Percentiles rank a stretch among this genome's conserved stretches.
phyloP scores from a whole-genome alignment of 1,140 invertebrate species.

The Drosophila nigromelanica region DNA sequence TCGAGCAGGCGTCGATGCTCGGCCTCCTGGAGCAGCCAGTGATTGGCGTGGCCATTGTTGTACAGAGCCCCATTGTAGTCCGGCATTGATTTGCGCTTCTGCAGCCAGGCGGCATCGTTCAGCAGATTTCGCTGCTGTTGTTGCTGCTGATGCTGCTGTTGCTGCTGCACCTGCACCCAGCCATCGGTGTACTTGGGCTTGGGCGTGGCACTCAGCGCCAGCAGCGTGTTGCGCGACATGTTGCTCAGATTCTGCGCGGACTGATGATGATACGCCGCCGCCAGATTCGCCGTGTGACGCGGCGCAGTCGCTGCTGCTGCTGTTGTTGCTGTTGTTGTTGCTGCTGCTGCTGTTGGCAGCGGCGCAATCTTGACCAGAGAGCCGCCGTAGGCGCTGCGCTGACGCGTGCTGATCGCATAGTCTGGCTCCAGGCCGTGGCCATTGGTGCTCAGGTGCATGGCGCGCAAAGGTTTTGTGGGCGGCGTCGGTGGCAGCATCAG shows the following conservation, averaged over 20 bases:
- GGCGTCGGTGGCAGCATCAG: conserved; percentile 72
- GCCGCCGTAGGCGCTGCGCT: conserved; percentile 63
- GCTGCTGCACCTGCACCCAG: conserved; percentile 81
- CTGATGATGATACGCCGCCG: conserved; percentile 69
- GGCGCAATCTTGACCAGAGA: conserved; percentile 76
- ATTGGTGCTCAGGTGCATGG: conserved; percentile 65
- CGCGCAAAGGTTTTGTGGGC: conserved; percentile 80
- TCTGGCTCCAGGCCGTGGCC: conserved; percentile 59
- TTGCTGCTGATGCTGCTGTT: conserved; percentile 52
- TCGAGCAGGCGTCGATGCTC: conserved; percentile 91
- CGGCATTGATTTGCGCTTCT: conserved; percentile 88
- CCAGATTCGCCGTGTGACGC: conserved; percentile 39
- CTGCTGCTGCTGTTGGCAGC: conserved; percentile 33
- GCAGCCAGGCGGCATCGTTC: conserved; percentile 84
- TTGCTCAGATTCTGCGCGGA: conserved; percentile 84
- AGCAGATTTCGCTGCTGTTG: conserved; percentile 42
- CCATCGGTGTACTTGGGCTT: conserved; percentile 87
- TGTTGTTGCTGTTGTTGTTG: conserved; percentile 27
- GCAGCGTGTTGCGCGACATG: conserved; percentile 90
- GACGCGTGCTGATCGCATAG: conserved; percentile 58
- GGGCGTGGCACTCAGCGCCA: conserved; percentile 91
- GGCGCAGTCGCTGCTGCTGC: conserved; percentile 11
- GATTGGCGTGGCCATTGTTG: conserved; percentile 90
- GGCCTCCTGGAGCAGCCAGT: conserved; percentile 96
- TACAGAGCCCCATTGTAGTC: conserved; percentile 77